Conservation (phyloP, 2,797 vertebrate genomes). For the Pseudochirops cupreus region DNA sequence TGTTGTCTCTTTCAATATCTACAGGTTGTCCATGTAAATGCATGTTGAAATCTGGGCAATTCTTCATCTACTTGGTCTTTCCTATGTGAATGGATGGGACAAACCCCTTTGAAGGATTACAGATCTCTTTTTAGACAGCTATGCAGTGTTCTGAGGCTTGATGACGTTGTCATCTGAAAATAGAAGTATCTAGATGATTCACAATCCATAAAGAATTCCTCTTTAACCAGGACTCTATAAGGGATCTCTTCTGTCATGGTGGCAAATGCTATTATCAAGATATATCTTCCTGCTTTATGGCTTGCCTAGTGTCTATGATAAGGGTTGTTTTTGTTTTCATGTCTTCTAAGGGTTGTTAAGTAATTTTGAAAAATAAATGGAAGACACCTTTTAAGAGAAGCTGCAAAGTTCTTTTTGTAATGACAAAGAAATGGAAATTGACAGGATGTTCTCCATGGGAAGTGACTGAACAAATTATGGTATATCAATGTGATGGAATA, state of each 20-base stretch:
- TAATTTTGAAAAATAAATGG: neutral
- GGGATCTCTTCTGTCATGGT: neutral
- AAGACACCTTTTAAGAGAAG: neutral
- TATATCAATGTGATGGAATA: neutral
- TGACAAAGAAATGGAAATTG: neutral
- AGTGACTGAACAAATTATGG: neutral
- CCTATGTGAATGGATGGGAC: neutral
- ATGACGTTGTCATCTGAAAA: neutral
- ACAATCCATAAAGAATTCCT: neutral
- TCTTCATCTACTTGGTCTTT: neutral
- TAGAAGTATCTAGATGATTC: neutral
- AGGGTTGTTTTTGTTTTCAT: neutral
- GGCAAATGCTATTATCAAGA: neutral
- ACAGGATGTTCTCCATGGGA: neutral
- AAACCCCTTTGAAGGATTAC: neutral
- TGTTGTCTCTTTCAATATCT: neutral
- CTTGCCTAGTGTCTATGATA: neutral
- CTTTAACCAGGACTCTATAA: neutral
- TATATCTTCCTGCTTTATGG: neutral
- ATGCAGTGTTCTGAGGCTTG: neutral
- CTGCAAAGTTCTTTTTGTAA: neutral
- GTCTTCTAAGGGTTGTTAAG: neutral
- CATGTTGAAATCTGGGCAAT: neutral
- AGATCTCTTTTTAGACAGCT: neutral
- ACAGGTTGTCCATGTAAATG: neutral